A percentile compares a stretch with the other conserved stretches of the same genome.
Conservation (phyloP, 2,797 vertebrate species). For the Adrianichthys oophorus region DNA sequence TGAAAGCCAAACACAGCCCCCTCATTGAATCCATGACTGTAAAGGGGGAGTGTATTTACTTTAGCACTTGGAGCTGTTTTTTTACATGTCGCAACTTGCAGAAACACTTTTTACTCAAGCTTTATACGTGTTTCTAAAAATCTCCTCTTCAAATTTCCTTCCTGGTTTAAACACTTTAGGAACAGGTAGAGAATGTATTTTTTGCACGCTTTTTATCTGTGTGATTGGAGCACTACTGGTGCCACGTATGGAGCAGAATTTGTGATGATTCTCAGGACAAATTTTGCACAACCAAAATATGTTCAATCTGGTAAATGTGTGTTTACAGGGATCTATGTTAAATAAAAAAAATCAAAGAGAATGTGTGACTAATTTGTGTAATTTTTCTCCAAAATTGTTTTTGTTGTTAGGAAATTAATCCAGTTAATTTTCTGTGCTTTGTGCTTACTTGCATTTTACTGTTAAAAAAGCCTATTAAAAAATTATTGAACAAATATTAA, state of each 20-base stretch:
- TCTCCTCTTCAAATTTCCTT: conserved; percentile 18
- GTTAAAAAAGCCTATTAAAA: background rate
- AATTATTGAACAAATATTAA: background rate
- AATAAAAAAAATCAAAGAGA: no score
- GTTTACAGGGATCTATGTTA: no score
- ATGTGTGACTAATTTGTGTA: background rate
- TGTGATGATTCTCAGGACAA: conserved; percentile 68
- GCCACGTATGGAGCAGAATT: conserved; percentile 51
- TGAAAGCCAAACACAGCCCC: conserved; percentile 24
- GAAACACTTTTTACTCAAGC: no score
- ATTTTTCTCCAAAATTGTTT: background rate
- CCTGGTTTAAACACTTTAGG: conserved; percentile 17
- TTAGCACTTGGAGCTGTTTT: conserved; percentile 1
- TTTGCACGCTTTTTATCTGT: conserved; percentile 45
- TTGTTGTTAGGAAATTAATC: background rate
- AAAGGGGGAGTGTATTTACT: conserved; percentile 25
- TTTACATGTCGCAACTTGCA: no score
- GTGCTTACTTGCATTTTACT: background rate
- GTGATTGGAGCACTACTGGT: conserved; percentile 48
- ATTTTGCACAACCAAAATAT: conserved; percentile 20
- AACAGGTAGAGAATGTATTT: conserved; percentile 45
- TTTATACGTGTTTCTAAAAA: no score
- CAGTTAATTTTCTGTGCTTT: background rate
- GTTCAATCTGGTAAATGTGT: no score
- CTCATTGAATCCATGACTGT: conserved; percentile 22